A percentile compares a stretch with the other conserved stretches of the same genome.
Evolutionary conservation across 2,113 vertebrate species (phyloP).

Genomic region (Puffinus mauretanicus): DNA sequence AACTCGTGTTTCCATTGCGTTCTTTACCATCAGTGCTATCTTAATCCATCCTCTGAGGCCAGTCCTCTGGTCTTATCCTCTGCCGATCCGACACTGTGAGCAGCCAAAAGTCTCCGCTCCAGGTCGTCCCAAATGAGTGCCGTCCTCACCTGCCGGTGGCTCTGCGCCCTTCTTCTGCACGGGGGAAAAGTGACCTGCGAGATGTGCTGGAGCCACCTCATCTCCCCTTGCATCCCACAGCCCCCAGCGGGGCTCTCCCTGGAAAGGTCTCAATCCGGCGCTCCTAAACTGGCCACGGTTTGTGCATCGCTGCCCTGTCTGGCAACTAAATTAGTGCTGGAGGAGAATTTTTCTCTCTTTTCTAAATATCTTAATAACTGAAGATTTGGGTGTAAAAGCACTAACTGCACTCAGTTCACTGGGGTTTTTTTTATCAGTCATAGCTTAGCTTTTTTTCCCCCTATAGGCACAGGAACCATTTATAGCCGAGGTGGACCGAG

Average conservation of each 20-base stretch:
- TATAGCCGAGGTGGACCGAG: constrained; percentile 26
- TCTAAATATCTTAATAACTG: constrained; percentile 31
- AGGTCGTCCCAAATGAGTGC: neutral
- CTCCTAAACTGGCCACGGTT: neutral
- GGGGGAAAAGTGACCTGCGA: neutral
- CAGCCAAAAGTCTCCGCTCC: neutral
- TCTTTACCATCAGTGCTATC: neutral
- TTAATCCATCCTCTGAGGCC: neutral
- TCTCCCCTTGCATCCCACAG: neutral
- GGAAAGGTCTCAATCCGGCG: neutral
- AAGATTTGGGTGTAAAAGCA: constrained; percentile 26
- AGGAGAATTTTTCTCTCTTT: constrained; percentile 9
- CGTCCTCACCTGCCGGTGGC: rapidly evolving
- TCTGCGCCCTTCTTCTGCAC: neutral
- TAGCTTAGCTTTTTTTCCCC: constrained; percentile 8
- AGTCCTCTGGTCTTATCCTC: neutral
- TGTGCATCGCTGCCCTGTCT: neutral
- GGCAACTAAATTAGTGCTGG: neutral
- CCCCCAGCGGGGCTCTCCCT: neutral
- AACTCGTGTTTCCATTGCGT: neutral
- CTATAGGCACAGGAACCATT: constrained; percentile 20
- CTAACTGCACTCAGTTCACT: neutral
- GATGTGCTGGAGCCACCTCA: neutral
- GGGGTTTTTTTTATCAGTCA: neutral
- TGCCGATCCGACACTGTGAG: rapidly evolving